Conservation (phyloP, 1,140 invertebrate genomes). For the Leguminivora glycinivorella region DNA sequence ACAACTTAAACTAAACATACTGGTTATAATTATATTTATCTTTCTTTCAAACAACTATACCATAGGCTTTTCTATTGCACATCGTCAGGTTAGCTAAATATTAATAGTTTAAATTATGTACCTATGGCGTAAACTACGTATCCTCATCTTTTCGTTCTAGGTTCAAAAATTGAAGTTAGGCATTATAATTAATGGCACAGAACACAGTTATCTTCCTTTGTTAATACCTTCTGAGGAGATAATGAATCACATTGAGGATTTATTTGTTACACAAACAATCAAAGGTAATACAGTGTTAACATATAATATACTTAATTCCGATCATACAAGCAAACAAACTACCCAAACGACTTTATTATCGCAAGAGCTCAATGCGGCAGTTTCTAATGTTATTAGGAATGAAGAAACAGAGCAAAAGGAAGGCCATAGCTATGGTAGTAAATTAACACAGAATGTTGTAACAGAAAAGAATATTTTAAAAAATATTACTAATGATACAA, state of each 20-base stretch:
- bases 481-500: background rate
- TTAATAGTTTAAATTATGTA: background rate
- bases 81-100: background rate
- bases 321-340: background rate
- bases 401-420: background rate
- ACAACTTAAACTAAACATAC: too few species aligned
- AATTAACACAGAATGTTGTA: background rate
- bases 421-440: background rate
- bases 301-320: background rate
- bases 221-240: background rate
- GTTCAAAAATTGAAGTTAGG: background rate
- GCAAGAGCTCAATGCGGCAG: background rate
- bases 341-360: background rate
- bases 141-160: background rate
- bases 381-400: background rate
- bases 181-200: background rate
- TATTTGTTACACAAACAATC: background rate
- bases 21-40: too few species aligned
- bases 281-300: background rate
- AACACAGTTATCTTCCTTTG: slow-evolving; percentile 4
- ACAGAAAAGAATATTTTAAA: background rate
- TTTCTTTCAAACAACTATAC: too few species aligned
- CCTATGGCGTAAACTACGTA: background rate
- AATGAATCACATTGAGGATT: background rate
- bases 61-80: too few species aligned